Conservation (phyloP, 2,797 vertebrate genomes). For the Microhierax caerulescens region DNA sequence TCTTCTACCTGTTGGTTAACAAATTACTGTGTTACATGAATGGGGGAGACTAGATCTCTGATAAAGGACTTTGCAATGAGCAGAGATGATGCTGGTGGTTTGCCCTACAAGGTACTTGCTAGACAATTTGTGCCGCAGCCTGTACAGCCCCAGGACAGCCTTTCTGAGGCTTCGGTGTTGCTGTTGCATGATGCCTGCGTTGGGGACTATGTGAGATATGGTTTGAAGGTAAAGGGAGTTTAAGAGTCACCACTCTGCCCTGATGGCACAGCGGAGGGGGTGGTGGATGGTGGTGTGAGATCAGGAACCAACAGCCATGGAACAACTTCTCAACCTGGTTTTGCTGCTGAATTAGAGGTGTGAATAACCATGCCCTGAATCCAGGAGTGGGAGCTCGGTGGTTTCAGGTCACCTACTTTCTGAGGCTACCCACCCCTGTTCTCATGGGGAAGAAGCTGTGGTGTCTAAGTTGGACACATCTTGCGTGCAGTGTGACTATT, state of each 20-base stretch:
- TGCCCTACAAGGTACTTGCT: background rate
- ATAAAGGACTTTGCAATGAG: background rate
- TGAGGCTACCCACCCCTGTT: background rate
- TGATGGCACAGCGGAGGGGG: background rate
- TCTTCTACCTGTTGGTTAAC: background rate
- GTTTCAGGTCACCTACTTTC: background rate
- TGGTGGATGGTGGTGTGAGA: background rate
- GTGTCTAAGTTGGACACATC: too few species aligned
- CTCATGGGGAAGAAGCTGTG: background rate
- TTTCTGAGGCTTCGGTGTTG: background rate
- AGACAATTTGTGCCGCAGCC: background rate
- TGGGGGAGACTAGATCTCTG: background rate
- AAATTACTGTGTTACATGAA: background rate
- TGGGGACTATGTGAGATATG: rapidly evolving
- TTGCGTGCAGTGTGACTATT: too few species aligned
- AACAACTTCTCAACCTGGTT: background rate
- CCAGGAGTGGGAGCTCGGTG: background rate
- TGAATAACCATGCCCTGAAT: background rate
- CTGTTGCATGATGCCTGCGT: rapidly evolving
- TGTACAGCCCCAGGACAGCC: background rate
- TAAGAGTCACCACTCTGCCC: background rate
- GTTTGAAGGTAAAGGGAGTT: background rate
- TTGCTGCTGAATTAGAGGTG: background rate
- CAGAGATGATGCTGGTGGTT: background rate
- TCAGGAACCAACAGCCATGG: rapidly evolving